Conservation (phyloP, 2,797 vertebrate genomes). For the Tolypeutes matacus region DNA sequence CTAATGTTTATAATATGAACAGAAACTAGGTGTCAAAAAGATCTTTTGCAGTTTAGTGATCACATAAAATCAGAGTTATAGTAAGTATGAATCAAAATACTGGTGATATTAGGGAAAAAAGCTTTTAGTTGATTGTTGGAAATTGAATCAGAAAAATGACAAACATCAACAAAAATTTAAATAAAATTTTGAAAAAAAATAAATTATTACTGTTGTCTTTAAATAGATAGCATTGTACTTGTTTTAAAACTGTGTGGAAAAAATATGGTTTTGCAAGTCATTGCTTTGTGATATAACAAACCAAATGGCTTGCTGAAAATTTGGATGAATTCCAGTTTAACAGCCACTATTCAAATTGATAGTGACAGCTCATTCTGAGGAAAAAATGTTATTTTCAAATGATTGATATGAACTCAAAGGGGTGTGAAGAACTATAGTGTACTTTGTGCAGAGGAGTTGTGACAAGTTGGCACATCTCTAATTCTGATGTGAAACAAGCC, state of each 20-base stretch:
- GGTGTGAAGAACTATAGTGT: conserved; percentile 86
- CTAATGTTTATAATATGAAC: background rate
- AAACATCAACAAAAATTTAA: background rate
- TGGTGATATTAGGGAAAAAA: background rate
- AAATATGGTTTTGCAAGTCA: conserved; percentile 83
- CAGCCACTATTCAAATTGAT: conserved; percentile 88
- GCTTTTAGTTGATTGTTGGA: background rate
- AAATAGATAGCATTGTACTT: conserved; percentile 44
- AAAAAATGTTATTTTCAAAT: conserved; percentile 88
- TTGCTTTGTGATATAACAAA: conserved; percentile 83
- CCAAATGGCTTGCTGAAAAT: conserved; percentile 86
- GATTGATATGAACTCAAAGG: conserved; percentile 90
- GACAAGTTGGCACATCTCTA: conserved; percentile 87
- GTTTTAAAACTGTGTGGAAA: conserved; percentile 67
- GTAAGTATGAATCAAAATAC: background rate
- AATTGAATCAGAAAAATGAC: background rate
- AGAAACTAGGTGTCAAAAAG: background rate
- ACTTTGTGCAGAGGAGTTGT: conserved; percentile 82
- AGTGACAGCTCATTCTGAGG: conserved; percentile 87
- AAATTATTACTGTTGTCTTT: conserved; percentile 57
- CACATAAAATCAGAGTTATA: background rate
- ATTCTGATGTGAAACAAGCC: conserved; percentile 87
- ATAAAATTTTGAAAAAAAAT: conserved; percentile 34
- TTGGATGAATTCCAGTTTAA: conserved; percentile 87
- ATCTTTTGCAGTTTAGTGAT: background rate